Conservation (phyloP, 2,888 invertebrate genomes). For the Piscicola geometra region DNA sequence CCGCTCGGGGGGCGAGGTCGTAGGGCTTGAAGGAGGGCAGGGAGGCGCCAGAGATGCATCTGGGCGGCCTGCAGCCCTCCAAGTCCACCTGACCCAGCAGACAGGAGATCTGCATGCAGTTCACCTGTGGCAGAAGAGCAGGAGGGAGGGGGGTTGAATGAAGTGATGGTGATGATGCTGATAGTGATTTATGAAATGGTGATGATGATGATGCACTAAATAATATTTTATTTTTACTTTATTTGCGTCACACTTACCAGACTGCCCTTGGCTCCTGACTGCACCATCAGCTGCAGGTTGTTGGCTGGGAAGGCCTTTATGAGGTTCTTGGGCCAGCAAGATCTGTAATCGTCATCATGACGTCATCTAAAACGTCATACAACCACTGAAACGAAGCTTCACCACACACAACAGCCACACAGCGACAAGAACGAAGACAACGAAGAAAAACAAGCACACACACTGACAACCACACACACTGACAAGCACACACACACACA, state of each 20-base stretch:
- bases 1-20: conserved; percentile 82
- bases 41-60: conserved; percentile 83
- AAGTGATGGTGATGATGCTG: background rate
- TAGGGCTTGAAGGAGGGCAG: conserved; percentile 85
- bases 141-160: background rate
- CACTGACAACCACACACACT: too few species aligned
- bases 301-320: conserved; percentile 83
- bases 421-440: background rate
- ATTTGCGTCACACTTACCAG: too few species aligned
- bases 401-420: too few species aligned
- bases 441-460: background rate
- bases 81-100: conserved; percentile 94
- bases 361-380: too few species aligned
- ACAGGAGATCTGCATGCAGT: conserved; percentile 97
- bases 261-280: conserved; percentile 97
- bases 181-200: too few species aligned
- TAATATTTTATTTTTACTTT: background rate
- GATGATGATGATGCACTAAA: background rate
- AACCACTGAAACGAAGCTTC: too few species aligned
- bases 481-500: too few species aligned
- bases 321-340: conserved; percentile 77
- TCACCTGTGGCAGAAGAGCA: conserved; percentile 60
- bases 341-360: too few species aligned
- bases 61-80: conserved; percentile 90
- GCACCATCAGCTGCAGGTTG: conserved; percentile 96